Percentiles rank a stretch among this genome's conserved stretches.
Conservation (phyloP, 2,888 invertebrate genomes). For the Liopterus haemorrhoidalis region DNA sequence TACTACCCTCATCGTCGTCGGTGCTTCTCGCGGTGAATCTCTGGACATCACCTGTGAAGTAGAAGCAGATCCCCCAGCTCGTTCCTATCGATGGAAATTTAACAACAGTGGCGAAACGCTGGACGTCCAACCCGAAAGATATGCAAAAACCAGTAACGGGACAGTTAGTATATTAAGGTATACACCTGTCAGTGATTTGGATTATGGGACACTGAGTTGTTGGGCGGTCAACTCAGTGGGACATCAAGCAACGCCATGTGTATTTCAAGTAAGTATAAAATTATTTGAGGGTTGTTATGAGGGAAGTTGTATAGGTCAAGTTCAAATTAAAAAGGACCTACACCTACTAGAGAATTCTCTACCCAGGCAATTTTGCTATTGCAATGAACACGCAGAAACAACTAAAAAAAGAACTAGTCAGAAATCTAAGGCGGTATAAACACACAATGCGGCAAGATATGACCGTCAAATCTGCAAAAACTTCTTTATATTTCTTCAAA, state of each 20-base stretch:
- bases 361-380: too few species aligned
- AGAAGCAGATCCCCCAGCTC: conserved; percentile 86
- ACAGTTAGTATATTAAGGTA: conserved; percentile 63
- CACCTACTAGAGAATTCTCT: too few species aligned
- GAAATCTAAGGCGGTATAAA: too few species aligned
- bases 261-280: conserved; percentile 65
- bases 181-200: conserved; percentile 59
- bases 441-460: neutral
- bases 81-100: conserved; percentile 89
- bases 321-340: too few species aligned
- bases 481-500: neutral
- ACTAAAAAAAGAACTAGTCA: too few species aligned
- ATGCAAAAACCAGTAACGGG: conserved; percentile 65
- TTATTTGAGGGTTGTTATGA: too few species aligned
- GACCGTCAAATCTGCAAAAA: neutral
- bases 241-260: conserved; percentile 73
- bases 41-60: conserved; percentile 83
- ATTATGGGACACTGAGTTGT: conserved; percentile 85
- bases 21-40: conserved; percentile 81
- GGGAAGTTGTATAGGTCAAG: too few species aligned
- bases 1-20: conserved; percentile 74
- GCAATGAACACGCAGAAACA: too few species aligned
- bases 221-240: conserved; percentile 81
- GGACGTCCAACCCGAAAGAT: conserved; percentile 73
- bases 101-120: conserved; percentile 87